Base-by-base conservation (phyloP, 2,797 vertebrate genomes). In the Macroramphosus scolopax region DNA sequence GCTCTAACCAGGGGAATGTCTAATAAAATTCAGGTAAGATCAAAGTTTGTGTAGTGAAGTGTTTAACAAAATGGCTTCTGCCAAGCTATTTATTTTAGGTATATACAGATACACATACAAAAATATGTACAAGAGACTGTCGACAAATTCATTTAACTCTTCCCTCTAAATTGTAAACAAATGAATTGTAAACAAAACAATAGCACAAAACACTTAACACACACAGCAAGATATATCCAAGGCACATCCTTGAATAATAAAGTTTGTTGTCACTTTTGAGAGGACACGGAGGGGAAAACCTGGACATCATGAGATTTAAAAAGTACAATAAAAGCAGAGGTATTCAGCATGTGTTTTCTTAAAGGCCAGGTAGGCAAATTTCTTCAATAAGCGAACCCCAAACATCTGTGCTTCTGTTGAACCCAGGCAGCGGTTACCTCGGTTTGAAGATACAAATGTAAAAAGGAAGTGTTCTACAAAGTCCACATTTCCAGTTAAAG, bases 231-330 rank as follows among this genome's bases (percentile, higher is more conserved):
- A 79, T 55, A 63, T 69, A 82, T 54, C 59, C 68, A 89, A 89
- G 88, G 89, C 86, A 90, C 88, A 80, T 83, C 76, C 73, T 85
- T 65, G 61, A 87, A 78, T 75, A 85, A 78, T 70, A 84, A 77
- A 61, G 59, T 38, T 42, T 33, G 6, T 51, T 47, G 39, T 83
- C 70, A 77, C 31, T 65, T 81, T 77, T 65, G 48, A 63, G 25
- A 51, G 51, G 53, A 63, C 30, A 43, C 15, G 20, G 17, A 39
- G 15, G 18, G 29, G 30, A 38, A 53, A 16, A 68, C 60, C 52
- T 60, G 51, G 62, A 69, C 52, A 52, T 26, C 48, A 16, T 42
- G 28, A 65, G 42, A 62, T 50, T 13, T 68, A 50, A 72, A 56
- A 75, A 53, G 40, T 51, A 51, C 2, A 37, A 72, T 68, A 68